phyloP scores from a whole-genome alignment of 2,113 vertebrate genomes.

The Tetrao urogallus region DNA sequence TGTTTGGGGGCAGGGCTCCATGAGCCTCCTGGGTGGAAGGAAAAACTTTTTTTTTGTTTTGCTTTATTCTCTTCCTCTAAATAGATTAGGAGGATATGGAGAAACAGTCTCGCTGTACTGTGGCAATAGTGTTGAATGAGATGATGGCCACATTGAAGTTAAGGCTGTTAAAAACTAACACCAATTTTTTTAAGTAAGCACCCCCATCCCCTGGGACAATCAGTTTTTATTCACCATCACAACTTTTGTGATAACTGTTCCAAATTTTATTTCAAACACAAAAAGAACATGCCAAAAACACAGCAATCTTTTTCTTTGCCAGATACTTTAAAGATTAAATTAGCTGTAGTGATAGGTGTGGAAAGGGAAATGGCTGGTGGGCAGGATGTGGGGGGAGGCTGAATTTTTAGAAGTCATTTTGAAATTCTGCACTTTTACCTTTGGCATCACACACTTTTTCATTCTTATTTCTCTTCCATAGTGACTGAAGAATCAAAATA shows the following conservation, averaged over 20 bases:
- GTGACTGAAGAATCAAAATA: neutral
- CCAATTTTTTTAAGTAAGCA: neutral
- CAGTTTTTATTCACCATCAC: neutral
- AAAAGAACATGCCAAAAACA: fast-evolving
- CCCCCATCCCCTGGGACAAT: neutral
- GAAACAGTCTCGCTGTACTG: neutral
- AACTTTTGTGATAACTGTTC: neutral
- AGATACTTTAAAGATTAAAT: neutral
- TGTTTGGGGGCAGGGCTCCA: neutral
- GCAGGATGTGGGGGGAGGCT: neutral
- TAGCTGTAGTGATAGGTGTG: neutral
- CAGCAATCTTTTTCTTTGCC: neutral
- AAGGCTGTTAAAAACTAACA: neutral
- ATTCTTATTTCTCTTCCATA: neutral
- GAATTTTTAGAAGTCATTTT: neutral
- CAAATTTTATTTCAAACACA: neutral
- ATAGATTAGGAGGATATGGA: neutral
- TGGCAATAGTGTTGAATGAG: neutral
- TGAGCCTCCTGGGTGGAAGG: neutral
- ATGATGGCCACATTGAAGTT: neutral
- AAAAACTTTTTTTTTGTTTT: neutral
- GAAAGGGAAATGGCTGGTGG: neutral
- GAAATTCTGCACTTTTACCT: neutral
- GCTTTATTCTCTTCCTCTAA: neutral
- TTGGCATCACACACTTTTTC: neutral